Conservation (phyloP, 2,888 invertebrate genomes). For the Drosophila parthenogenetica region DNA sequence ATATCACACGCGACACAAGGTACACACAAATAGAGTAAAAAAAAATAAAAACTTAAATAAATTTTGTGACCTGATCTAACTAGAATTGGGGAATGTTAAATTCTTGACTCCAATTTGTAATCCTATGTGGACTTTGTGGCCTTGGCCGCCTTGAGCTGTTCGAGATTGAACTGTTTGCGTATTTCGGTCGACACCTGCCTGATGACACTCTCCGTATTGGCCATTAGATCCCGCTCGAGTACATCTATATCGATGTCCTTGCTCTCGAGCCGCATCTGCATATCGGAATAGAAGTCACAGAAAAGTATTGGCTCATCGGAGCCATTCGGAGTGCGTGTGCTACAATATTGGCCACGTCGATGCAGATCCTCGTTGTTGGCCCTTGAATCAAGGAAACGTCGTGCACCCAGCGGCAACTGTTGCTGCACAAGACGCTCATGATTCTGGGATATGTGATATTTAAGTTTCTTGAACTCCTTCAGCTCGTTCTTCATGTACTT, state of each 20-base stretch:
- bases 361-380: constrained; percentile 80
- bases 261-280: constrained; percentile 84
- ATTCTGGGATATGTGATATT: constrained; percentile 78
- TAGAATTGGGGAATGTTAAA: constrained; percentile 49
- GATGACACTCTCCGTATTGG: constrained; percentile 80
- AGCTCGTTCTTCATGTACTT: constrained; percentile 84
- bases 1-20: too few species aligned
- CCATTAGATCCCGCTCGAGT: constrained; percentile 82
- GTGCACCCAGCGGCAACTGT: constrained; percentile 82
- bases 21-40: too few species aligned
- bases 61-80: too few species aligned
- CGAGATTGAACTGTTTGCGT: constrained; percentile 79
- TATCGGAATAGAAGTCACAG: constrained; percentile 85
- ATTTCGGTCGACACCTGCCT: constrained; percentile 82
- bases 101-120: not conserved
- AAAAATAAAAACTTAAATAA: too few species aligned
- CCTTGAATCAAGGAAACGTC: constrained; percentile 76
- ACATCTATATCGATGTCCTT: constrained; percentile 83
- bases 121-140: constrained; percentile 66
- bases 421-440: constrained; percentile 83
- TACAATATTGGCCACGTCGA: constrained; percentile 84
- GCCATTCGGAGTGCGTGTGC: constrained; percentile 81
- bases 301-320: constrained; percentile 83
- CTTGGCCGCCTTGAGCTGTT: constrained; percentile 74
- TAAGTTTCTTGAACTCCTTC: constrained; percentile 81